Evolutionary conservation across 2,797 vertebrate genomes (phyloP).

Genomic region (Chelonia mydas): DNA sequence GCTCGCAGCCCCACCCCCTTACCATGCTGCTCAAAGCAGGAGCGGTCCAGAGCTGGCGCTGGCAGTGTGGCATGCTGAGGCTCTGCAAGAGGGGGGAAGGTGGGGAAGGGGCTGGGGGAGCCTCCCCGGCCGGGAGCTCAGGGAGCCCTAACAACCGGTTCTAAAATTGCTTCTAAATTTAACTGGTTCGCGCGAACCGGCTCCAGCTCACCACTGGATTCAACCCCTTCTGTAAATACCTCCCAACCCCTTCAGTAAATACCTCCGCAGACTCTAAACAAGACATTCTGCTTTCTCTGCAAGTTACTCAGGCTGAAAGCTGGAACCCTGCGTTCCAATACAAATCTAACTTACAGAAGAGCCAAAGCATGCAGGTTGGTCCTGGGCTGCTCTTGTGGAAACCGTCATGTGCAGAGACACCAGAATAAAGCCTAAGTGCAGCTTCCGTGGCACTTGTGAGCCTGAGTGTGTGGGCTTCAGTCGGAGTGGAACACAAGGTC

Average conservation of each 20-base stretch:
- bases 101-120: too few species aligned
- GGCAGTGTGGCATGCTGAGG: too few species aligned
- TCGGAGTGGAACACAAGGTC: neutral
- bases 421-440: neutral
- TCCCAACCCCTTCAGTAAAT: conserved; percentile 50
- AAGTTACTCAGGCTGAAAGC: conserved; percentile 36
- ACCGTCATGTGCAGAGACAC: neutral
- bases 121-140: too few species aligned
- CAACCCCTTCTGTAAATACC: neutral
- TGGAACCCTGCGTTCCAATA: conserved; percentile 30
- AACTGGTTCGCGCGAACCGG: too few species aligned
- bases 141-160: too few species aligned
- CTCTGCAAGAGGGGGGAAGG: too few species aligned
- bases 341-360: neutral
- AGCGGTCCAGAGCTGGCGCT: too few species aligned
- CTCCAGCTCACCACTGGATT: too few species aligned
- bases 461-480: neutral
- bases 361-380: neutral
- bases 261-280: neutral
- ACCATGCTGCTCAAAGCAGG: too few species aligned
- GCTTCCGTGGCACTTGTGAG: neutral
- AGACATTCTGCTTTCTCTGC: neutral
- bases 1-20: too few species aligned
- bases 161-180: too few species aligned
- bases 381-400: neutral